phyloP scores from a whole-genome alignment of 2,888 invertebrate genomes.

The Peribatodes rhomboidaria region DNA sequence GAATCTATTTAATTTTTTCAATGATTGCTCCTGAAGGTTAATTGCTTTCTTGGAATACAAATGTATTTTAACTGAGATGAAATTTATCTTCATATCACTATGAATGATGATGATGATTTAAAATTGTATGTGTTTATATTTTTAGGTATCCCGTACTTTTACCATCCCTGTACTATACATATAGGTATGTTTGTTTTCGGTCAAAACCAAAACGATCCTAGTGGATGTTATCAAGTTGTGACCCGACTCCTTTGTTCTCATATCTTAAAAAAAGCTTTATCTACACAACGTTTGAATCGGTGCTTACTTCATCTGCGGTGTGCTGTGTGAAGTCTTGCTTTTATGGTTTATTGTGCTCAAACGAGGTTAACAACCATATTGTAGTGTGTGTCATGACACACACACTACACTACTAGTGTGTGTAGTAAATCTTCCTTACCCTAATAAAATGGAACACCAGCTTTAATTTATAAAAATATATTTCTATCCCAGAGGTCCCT shows the following conservation, averaged over 20 bases:
- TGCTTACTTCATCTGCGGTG: neutral
- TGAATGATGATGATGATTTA: too few species aligned
- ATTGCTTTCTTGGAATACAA: neutral
- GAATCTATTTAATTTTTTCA: neutral
- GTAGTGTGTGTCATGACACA: too few species aligned
- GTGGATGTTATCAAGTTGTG: slow-evolving; percentile 4
- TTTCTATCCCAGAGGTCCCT: slow-evolving; percentile 3
- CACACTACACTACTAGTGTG: too few species aligned
- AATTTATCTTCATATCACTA: too few species aligned
- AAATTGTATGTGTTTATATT: too few species aligned
- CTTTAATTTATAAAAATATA: neutral
- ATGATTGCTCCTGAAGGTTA: neutral
- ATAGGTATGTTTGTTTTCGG: too few species aligned
- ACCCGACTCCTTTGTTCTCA: slow-evolving; percentile 10
- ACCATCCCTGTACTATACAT: too few species aligned
- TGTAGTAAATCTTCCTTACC: neutral
- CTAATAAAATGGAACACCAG: neutral
- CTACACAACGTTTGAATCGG: neutral
- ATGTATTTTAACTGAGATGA: neutral
- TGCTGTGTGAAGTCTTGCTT: neutral
- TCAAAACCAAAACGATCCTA: neutral
- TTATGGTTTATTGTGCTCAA: neutral
- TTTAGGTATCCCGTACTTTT: too few species aligned
- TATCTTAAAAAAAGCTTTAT: neutral
- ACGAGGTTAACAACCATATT: too few species aligned